Evolutionary conservation across 2,888 invertebrate genomes (phyloP).

Genomic region (Cheilosia impressa): DNA sequence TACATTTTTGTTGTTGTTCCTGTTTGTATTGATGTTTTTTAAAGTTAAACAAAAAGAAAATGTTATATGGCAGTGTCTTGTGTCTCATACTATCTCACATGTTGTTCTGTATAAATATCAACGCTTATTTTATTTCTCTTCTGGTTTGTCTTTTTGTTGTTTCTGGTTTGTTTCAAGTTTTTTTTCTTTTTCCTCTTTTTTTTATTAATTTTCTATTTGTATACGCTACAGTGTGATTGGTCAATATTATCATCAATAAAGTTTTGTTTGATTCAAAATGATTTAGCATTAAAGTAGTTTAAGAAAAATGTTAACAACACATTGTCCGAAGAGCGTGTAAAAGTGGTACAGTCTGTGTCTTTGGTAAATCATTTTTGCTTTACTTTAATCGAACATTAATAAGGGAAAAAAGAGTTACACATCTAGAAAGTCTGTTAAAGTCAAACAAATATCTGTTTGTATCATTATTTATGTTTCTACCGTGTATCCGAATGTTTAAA

Average conservation of each 20-base stretch:
- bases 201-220: slow-evolving; percentile 30
- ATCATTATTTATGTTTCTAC: slow-evolving; percentile 15
- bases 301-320: slow-evolving; percentile 61
- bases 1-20: background rate
- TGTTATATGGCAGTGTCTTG: slow-evolving; percentile 68
- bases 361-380: slow-evolving; percentile 34
- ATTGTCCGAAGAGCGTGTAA: slow-evolving; percentile 48
- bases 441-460: background rate
- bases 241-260: slow-evolving; percentile 62
- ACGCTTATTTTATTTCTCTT: slow-evolving; percentile 21
- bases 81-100: slow-evolving; percentile 68
- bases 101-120: slow-evolving; percentile 68
- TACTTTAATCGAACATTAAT: background rate
- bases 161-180: slow-evolving; percentile 30
- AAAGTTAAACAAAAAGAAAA: slow-evolving; percentile 19
- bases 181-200: slow-evolving; percentile 16
- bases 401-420: background rate
- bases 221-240: slow-evolving; percentile 67
- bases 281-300: slow-evolving; percentile 43
- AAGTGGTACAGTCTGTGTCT: slow-evolving; percentile 52
- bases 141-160: slow-evolving; percentile 27
- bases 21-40: slow-evolving; percentile 29
- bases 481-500: slow-evolving; percentile 42
- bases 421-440: background rate
- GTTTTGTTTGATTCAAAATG: slow-evolving; percentile 46